Percentiles rank a stretch among this genome's conserved stretches.
These are phyloP conservation scores for Osmoderma eremita DNA, from an alignment of 2,888 invertebrate genomes.

Conservation along the genomic window DNA sequence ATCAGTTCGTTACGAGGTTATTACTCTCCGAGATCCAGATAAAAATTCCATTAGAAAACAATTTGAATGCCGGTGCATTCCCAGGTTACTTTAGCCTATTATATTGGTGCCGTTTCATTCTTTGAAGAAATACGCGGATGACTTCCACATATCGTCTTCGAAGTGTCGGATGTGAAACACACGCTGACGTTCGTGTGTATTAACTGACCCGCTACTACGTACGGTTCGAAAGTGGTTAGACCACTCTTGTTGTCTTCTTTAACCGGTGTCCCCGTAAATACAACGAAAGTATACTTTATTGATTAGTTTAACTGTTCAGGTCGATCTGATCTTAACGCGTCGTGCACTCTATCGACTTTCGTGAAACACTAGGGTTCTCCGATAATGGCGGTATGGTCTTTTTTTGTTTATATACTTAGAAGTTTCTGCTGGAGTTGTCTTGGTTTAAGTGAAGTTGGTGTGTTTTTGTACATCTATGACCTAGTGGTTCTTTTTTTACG, in stretches of 20 bases:
- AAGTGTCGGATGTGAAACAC: conserved; percentile 11
- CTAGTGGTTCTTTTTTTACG: too few relatives aligned
- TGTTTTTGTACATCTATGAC: not conserved
- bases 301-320: conserved; percentile 41
- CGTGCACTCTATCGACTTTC: conserved; percentile 23
- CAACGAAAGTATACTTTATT: conserved; percentile 43
- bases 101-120: conserved; percentile 22
- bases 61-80: conserved; percentile 24
- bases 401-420: conserved; percentile 9
- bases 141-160: conserved; percentile 20
- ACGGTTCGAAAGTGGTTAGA: conserved; percentile 47
- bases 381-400: conserved; percentile 12
- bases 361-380: conserved; percentile 20
- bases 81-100: not conserved
- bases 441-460: conserved; percentile 13
- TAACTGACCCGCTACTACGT: conserved; percentile 23
- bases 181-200: conserved; percentile 8
- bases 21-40: conserved; percentile 14
- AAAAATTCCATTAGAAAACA: conserved; percentile 32
- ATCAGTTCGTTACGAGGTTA: conserved; percentile 5
- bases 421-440: conserved; percentile 20
- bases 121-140: conserved; percentile 16
- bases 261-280: conserved; percentile 38
- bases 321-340: conserved; percentile 28
- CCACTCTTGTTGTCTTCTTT: conserved; percentile 47